Percentiles rank a stretch among this genome's conserved stretches.
Conservation (phyloP, 2,113 vertebrate species). For the Microtus montanus region DNA sequence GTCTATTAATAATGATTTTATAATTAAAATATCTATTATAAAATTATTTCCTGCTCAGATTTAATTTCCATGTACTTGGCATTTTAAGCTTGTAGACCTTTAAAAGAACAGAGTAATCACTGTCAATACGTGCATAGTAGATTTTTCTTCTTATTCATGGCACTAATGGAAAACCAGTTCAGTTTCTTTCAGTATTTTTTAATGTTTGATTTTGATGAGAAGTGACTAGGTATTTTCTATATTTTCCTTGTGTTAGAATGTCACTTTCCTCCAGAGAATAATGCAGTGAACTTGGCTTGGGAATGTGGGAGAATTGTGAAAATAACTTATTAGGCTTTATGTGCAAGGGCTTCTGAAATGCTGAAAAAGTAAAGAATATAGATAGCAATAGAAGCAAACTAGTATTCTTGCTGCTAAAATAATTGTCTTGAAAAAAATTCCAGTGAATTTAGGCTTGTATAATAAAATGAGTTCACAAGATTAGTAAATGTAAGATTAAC, state of each 20-base stretch:
- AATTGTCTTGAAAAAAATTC: neutral
- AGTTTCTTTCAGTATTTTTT: neutral
- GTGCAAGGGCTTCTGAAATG: neutral
- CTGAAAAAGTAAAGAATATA: neutral
- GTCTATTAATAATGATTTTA: constrained; percentile 10
- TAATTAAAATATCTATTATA: neutral
- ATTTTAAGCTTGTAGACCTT: neutral
- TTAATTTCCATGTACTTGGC: neutral
- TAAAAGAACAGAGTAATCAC: neutral
- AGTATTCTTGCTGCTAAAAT: neutral
- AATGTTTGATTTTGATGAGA: neutral
- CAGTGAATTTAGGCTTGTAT: neutral
- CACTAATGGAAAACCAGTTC: neutral
- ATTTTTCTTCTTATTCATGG: neutral
- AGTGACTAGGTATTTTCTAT: neutral
- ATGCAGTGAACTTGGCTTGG: neutral
- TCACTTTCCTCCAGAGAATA: neutral
- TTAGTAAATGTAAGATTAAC: neutral
- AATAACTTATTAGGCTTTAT: neutral
- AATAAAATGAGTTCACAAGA: neutral
- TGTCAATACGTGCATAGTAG: neutral
- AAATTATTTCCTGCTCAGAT: constrained; percentile 32
- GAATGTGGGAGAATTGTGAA: neutral
- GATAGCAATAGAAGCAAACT: neutral
- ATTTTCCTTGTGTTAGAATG: constrained; percentile 1